Evolutionary conservation across 2,113 vertebrate genomes (phyloP), one percentile per base, ranked within the genome.

Genomic region (Actenoides lindsayi): DNA sequence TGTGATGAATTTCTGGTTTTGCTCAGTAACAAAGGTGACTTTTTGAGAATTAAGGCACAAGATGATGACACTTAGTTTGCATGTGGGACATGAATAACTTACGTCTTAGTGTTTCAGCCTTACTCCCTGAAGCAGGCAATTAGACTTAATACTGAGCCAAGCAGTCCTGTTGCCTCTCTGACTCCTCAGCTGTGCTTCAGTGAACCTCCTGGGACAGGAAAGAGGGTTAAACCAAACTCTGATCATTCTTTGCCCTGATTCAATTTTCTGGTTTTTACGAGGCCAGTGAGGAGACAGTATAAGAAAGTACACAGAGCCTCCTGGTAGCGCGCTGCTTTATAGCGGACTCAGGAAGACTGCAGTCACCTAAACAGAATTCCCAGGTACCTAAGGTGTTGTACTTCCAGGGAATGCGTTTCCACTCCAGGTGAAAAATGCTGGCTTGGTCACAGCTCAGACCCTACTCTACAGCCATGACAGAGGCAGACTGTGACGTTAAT

Each of bases 381-480:
- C 23, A 87, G 31, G 9, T 79, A 6, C 18, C 6, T 27, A 7
- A 18, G 20, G 31, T 59, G 6, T 9, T 96, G 39, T 60, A 35
- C 6, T 82, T 67, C 70, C 60, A 67, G 51, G 28, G 37, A 77
- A 89, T n/a, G 16, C 33, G 9, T 25, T 57, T 81, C 59, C 46
- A 5, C 6, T 59, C n/a, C 20, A 64, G 37, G 42, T 78, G 46
- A 63, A 89, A 89, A 84, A 42, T 15, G 24, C 6, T 70, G 60
- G 1, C 14, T 35, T 24, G 27, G 23, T 54, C 50, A 65, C 24
- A 48, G 13, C 27, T 90, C 39, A 80, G 63, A 27, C 27, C 9
- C 10, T 51, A 10, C 6, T 46, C 19, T 46, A 20, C 11, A 83
- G 16, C 25, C 44, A 24, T 0, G 0, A 48, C 11, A 56, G 14